Conservation (phyloP, 2,888 invertebrate genomes). For the Dryadula phaetusa region DNA sequence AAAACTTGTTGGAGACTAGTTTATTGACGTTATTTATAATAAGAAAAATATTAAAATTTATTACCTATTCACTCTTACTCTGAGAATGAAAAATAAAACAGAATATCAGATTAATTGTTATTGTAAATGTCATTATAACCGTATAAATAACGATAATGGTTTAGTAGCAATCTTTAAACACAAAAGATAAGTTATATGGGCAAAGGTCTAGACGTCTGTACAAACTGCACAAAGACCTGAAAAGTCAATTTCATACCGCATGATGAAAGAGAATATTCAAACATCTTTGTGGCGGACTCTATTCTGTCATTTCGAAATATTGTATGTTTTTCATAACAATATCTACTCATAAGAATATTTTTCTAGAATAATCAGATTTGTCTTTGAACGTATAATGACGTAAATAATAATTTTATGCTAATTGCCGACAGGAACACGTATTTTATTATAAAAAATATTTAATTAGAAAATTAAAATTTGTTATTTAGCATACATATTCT, state of each 20-base stretch:
- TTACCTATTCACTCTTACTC: background rate
- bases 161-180: background rate
- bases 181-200: background rate
- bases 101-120: no score
- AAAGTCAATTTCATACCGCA: background rate
- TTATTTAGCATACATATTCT: background rate
- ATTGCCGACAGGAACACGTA: background rate
- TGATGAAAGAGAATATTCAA: slow-evolving; percentile 6
- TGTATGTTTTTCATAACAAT: background rate
- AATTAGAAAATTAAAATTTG: background rate
- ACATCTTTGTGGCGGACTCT: background rate
- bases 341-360: background rate
- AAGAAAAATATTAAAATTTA: background rate
- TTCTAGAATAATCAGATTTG: background rate
- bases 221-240: slow-evolving; percentile 4
- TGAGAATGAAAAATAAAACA: background rate
- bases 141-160: background rate
- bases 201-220: background rate
- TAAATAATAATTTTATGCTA: background rate
- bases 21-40: background rate
- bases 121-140: no score
- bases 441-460: background rate
- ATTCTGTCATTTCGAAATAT: background rate
- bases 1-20: background rate
- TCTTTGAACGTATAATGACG: background rate